Evolutionary conservation across 2,113 vertebrate species (phyloP).

Genomic region (Ptilonorhynchus violaceus): DNA sequence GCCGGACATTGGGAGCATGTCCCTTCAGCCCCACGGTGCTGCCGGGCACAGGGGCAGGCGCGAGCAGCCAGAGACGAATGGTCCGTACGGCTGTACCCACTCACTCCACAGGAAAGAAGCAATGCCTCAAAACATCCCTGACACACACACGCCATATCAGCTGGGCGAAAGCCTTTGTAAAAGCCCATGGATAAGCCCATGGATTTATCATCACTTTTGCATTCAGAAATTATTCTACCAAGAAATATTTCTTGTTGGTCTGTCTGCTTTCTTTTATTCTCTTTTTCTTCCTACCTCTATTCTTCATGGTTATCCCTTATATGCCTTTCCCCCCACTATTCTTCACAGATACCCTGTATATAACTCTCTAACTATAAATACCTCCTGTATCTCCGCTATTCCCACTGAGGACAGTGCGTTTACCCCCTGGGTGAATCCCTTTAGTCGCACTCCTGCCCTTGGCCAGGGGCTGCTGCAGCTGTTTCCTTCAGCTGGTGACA

Average conservation of each 20-base stretch:
- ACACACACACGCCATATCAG: not conserved
- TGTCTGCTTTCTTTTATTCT: not conserved
- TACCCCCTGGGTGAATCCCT: not conserved
- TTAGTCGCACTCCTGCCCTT: not conserved
- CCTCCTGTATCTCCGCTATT: not conserved
- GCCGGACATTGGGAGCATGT: rapidly evolving
- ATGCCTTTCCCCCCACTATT: not conserved
- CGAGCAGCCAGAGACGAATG: not conserved
- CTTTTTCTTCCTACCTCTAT: not conserved
- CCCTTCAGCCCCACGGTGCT: not conserved
- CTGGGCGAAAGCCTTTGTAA: not conserved
- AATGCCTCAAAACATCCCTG: not conserved
- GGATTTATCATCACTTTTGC: not conserved
- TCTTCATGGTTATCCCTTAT: not conserved
- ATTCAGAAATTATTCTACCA: not conserved
- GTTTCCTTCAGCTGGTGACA: not conserved
- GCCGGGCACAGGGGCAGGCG: rapidly evolving
- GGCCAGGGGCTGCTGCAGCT: not conserved
- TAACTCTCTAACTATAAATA: not conserved
- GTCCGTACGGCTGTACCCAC: rapidly evolving
- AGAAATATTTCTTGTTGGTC: not conserved
- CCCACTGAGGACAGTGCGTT: not conserved
- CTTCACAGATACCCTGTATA: not conserved
- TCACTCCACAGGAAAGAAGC: not conserved
- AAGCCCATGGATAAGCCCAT: not conserved